Conservation (phyloP, 2,113 vertebrate species). For the Ictalurus furcatus region DNA sequence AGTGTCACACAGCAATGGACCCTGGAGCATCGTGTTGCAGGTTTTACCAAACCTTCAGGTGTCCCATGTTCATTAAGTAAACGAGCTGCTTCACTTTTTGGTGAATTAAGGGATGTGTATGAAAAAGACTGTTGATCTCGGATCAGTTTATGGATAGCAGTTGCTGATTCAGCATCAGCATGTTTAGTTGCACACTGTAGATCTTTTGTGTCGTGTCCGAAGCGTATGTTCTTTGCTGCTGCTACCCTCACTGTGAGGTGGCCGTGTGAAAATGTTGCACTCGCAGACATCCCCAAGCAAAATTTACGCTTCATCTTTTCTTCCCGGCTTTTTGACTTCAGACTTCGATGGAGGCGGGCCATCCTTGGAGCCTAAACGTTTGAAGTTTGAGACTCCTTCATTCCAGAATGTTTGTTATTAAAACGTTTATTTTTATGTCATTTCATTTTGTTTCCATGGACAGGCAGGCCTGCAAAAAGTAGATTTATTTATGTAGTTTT, state of each 20-base stretch:
- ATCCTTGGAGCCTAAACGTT: slow-evolving; percentile 15
- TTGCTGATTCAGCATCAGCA: not conserved
- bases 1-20: too few relatives aligned
- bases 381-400: slow-evolving; percentile 42
- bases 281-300: not conserved
- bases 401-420: slow-evolving; percentile 60
- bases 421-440: slow-evolving; percentile 29
- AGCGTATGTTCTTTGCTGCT: slow-evolving; percentile 7
- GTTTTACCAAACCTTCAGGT: not conserved
- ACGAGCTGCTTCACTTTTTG: not conserved
- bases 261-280: slow-evolving; percentile 13
- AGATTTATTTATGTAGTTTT: slow-evolving; percentile 70
- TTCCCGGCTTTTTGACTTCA: slow-evolving; percentile 18
- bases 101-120: not conserved
- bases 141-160: slow-evolving; percentile 4
- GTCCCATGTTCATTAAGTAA: not conserved
- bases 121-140: not conserved
- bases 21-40: not conserved
- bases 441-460: slow-evolving; percentile 65
- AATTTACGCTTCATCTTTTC: not conserved
- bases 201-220: not conserved
- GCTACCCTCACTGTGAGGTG: slow-evolving; percentile 32
- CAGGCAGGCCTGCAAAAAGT: slow-evolving; percentile 77
- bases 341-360: slow-evolving; percentile 14
- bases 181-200: slow-evolving; percentile 10